Conservation (phyloP, 2,113 vertebrate species). For the Casuarius casuarius region DNA sequence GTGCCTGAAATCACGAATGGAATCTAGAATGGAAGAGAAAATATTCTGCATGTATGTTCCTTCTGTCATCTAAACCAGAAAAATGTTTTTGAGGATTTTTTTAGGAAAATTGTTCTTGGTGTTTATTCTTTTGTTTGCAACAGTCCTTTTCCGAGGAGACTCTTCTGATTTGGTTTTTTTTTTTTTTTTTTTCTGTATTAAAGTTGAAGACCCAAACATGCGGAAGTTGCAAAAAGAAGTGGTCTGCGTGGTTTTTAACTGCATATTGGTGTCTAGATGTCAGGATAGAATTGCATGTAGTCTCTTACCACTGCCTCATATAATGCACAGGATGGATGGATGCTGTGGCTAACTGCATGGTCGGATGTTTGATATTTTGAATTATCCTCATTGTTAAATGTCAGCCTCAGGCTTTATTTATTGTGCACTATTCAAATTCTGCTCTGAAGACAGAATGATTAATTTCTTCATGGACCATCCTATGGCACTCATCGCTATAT, state of each 20-base stretch:
- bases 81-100: neutral
- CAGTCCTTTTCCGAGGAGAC: neutral
- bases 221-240: constrained; percentile 28
- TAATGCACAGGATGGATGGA: constrained; percentile 23
- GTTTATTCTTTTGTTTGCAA: neutral
- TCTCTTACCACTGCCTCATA: constrained; percentile 31
- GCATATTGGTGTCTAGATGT: neutral
- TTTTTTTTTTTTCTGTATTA: no score
- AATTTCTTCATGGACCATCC: constrained; percentile 51
- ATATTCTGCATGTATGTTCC: neutral
- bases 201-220: neutral
- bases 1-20: neutral
- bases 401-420: constrained; percentile 43
- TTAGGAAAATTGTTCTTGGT: neutral
- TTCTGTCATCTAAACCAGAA: neutral
- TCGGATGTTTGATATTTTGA: constrained; percentile 52
- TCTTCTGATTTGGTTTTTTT: neutral
- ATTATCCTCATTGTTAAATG: constrained; percentile 49
- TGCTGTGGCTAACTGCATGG: constrained; percentile 11
- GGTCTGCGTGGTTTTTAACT: neutral
- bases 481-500: constrained; percentile 42
- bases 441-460: constrained; percentile 57
- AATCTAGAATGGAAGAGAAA: neutral
- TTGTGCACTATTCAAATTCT: constrained; percentile 46
- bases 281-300: constrained; percentile 20